phyloP scores from a whole-genome alignment of 2,888 invertebrate genomes.

The Cancer borealis region DNA sequence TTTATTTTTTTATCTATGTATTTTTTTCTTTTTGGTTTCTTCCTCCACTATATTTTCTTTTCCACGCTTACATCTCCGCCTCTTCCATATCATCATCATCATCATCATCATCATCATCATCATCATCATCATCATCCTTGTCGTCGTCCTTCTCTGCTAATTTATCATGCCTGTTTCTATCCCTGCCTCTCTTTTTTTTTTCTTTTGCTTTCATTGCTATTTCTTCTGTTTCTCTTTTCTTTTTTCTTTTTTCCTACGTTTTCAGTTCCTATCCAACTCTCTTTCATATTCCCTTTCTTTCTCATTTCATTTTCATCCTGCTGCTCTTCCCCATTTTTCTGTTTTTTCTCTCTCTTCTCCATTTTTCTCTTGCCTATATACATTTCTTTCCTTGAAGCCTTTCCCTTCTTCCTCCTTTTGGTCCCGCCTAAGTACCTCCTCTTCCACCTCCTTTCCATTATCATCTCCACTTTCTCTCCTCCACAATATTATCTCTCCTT shows the following conservation, averaged over 20 bases:
- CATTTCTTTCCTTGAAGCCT: background rate
- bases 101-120: too few relatives aligned
- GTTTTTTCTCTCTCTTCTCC: background rate
- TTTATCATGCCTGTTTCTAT: too few relatives aligned
- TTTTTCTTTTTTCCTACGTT: background rate
- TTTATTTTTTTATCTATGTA: too few relatives aligned
- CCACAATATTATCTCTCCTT: background rate
- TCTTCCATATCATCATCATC: too few relatives aligned
- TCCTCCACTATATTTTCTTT: background rate
- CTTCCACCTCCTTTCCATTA: slow-evolving; percentile 78
- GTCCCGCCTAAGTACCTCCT: slow-evolving; percentile 84
- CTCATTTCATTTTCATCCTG: background rate
- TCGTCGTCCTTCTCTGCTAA: too few relatives aligned
- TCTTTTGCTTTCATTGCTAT: background rate
- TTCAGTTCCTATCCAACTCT: background rate
- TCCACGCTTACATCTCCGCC: too few relatives aligned
- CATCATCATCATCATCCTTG: too few relatives aligned
- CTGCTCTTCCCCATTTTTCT: background rate
- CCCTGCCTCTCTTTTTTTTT: background rate
- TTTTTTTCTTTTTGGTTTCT: background rate
- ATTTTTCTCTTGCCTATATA: background rate
- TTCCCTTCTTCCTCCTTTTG: background rate
- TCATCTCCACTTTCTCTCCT: background rate
- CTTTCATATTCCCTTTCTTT: background rate
- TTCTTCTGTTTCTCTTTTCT: background rate